Percentiles rank a stretch among this genome's conserved stretches.
phyloP scores from a whole-genome alignment of 30 jellyfish, hydroid and myxozoan genomes.

The Sanderia malayensis region DNA sequence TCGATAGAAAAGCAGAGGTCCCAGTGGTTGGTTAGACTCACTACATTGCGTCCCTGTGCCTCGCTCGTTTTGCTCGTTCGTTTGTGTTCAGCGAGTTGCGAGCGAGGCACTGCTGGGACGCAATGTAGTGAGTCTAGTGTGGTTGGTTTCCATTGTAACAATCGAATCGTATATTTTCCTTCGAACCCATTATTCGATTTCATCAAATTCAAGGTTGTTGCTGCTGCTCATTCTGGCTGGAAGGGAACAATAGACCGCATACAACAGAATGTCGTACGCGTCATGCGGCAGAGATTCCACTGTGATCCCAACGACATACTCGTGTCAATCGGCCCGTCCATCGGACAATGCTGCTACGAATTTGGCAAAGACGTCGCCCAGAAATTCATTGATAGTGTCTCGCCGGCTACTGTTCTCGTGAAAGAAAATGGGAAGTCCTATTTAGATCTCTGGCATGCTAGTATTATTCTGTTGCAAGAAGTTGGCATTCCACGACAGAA shows the following conservation, averaged over 20 bases:
- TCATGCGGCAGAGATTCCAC: slow-evolving; percentile 42
- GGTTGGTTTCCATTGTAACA: too few relatives aligned
- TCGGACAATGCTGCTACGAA: slow-evolving; percentile 53
- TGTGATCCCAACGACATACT: slow-evolving; percentile 30
- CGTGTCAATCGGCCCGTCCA: slow-evolving; percentile 64
- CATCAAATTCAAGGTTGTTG: slow-evolving; percentile 77
- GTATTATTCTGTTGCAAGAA: slow-evolving; percentile 28
- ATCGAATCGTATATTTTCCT: too few relatives aligned
- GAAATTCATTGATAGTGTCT: slow-evolving; percentile 20
- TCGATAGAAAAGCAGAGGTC: too few relatives aligned
- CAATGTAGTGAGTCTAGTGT: too few relatives aligned
- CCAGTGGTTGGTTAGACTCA: too few relatives aligned
- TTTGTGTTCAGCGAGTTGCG: too few relatives aligned
- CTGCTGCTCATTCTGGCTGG: slow-evolving; percentile 85
- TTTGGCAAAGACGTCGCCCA: slow-evolving; percentile 36
- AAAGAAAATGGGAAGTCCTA: slow-evolving; percentile 33
- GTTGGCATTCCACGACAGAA: slow-evolving; percentile 48
- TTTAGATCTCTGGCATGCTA: slow-evolving; percentile 55
- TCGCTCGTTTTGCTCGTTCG: too few relatives aligned
- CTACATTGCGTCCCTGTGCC: too few relatives aligned
- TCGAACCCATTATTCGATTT: too few relatives aligned
- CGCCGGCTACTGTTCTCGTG: slow-evolving; percentile 3
- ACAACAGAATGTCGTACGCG: slow-evolving; percentile 43
- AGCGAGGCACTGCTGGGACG: too few relatives aligned
- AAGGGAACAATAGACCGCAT: slow-evolving; percentile 61